Evolutionary conservation across 2,113 vertebrate genomes (phyloP).

Genomic region (Macaca mulatta): DNA sequence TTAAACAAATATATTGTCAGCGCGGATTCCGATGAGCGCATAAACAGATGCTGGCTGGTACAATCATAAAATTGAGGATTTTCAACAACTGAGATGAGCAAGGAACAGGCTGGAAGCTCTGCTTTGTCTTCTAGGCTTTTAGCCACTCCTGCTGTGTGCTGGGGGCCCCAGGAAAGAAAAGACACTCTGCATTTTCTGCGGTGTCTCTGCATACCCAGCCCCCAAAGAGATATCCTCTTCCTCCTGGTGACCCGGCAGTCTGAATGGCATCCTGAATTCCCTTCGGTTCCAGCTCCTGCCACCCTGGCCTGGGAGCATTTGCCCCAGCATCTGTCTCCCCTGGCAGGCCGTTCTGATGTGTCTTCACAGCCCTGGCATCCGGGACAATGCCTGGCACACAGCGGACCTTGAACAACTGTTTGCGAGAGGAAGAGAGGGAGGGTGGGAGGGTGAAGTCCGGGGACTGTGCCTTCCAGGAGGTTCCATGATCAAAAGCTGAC

Average conservation of each 20-base stretch:
- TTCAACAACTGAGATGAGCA: background rate
- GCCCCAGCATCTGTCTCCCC: slow-evolving; percentile 24
- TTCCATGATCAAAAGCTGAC: fast-evolving
- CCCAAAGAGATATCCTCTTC: fast-evolving
- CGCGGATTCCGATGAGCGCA: slow-evolving; percentile 21
- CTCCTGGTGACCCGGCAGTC: fast-evolving
- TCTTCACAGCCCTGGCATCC: background rate
- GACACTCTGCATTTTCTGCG: background rate
- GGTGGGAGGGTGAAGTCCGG: background rate
- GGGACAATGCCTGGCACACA: slow-evolving; percentile 56
- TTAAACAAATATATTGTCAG: slow-evolving; percentile 73
- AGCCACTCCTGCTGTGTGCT: background rate
- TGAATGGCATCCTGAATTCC: background rate
- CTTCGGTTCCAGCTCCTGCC: background rate
- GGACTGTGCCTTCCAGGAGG: background rate
- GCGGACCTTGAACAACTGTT: slow-evolving; percentile 42
- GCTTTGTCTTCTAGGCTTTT: background rate
- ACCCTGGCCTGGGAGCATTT: background rate
- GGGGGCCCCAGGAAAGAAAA: background rate
- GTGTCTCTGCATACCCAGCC: background rate
- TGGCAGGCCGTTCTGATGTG: background rate
- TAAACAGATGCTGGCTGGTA: slow-evolving; percentile 24
- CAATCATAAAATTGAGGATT: background rate
- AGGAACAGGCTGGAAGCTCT: fast-evolving
- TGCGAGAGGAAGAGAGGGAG: background rate